Evolutionary conservation across 2,113 vertebrate species (phyloP).

Genomic region (Lichenostomus cassidix): DNA sequence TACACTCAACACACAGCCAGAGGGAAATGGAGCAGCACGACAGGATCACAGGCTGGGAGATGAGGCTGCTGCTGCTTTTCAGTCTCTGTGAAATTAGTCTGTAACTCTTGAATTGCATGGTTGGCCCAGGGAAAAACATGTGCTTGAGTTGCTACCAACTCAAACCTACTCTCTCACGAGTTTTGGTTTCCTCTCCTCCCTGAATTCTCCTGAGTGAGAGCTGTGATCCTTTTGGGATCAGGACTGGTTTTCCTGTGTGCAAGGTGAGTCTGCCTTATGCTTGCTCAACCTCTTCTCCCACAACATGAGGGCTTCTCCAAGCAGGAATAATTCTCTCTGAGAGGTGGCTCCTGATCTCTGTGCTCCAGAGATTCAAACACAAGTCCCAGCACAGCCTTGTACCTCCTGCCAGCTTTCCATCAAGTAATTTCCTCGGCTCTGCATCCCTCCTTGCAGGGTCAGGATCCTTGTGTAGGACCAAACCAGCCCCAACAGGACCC

Average conservation of each 20-base stretch:
- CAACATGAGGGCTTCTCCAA: accelerated
- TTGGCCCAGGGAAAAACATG: background rate
- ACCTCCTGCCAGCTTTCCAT: background rate
- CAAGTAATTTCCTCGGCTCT: background rate
- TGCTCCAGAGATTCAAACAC: accelerated
- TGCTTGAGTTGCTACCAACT: background rate
- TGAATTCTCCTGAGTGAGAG: background rate
- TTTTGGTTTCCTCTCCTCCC: background rate
- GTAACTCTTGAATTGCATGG: background rate
- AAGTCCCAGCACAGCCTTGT: accelerated
- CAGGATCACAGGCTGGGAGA: background rate
- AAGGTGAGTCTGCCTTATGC: accelerated
- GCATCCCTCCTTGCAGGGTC: background rate
- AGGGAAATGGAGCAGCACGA: background rate
- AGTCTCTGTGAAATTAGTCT: background rate
- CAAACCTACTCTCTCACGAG: background rate
- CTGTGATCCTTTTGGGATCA: background rate
- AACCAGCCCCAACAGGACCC: background rate
- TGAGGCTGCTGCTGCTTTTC: background rate
- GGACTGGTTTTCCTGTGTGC: background rate
- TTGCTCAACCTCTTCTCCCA: background rate
- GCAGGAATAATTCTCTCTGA: background rate
- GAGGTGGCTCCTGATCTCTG: background rate
- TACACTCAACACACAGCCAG: accelerated
- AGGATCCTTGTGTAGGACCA: accelerated